These are phyloP conservation scores for Chondrosia reniformis DNA, from an alignment of 37 sponge, comb jelly and placozoan species.

Conservation along the genomic window DNA sequence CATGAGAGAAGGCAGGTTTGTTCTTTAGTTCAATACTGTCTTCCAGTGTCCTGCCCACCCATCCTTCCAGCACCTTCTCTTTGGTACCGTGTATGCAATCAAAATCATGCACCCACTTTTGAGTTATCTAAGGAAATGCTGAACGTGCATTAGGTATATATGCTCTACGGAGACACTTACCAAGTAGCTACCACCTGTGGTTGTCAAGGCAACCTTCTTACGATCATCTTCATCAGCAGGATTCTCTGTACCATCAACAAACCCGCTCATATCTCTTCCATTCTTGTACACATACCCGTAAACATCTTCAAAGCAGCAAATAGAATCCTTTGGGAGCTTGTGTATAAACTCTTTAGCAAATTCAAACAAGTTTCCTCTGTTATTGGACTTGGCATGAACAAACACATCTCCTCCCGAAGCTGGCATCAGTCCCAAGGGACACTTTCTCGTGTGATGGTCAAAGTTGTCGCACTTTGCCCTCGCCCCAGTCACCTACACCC, in stretches of 20 bases:
- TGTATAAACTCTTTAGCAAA: conserved; percentile 27
- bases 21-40: conserved; percentile 38
- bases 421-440: conserved; percentile 44
- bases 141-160: background rate
- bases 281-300: conserved; percentile 47
- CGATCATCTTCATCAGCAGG: conserved; percentile 61
- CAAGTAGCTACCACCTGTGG: conserved; percentile 52
- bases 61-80: conserved; percentile 37
- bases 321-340: conserved; percentile 25
- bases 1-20: conserved; percentile 39
- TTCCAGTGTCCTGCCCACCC: conserved; percentile 41
- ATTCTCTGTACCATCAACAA: conserved; percentile 65
- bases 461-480: conserved; percentile 25
- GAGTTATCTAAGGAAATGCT: conserved; percentile 26
- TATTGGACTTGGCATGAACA: conserved; percentile 58
- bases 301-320: conserved; percentile 42
- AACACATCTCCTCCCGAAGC: conserved; percentile 58
- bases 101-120: conserved; percentile 50
- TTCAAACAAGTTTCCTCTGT: conserved; percentile 40
- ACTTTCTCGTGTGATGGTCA: conserved; percentile 36
- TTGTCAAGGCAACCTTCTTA: conserved; percentile 25
- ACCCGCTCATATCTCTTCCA: conserved; percentile 54
- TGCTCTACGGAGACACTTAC: background rate
- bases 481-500: conserved; percentile 24
- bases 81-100: conserved; percentile 35